These are phyloP conservation scores for Pristiophorus japonicus DNA, from an alignment of 2,113 vertebrate species.

Conservation along the genomic window DNA sequence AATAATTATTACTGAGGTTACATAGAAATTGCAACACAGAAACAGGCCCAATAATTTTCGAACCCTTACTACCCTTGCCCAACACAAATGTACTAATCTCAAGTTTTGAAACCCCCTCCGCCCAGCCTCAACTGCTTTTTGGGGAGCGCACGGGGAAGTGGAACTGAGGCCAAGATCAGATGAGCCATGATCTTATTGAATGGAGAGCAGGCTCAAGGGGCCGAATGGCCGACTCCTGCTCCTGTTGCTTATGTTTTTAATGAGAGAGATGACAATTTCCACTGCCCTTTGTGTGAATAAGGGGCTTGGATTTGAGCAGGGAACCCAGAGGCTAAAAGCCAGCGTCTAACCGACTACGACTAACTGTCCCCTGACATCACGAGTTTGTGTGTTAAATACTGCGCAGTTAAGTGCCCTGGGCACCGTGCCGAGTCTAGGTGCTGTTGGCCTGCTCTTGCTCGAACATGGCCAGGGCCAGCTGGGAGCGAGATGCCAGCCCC, in stretches of 20 bases:
- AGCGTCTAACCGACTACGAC: not conserved
- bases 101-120: too few relatives aligned
- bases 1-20: too few relatives aligned
- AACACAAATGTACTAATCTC: not conserved
- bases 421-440: constrained; percentile 58
- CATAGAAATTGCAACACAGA: too few relatives aligned
- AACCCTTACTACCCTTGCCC: not conserved
- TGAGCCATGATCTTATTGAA: too few relatives aligned
- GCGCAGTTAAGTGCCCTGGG: not conserved
- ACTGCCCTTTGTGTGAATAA: not conserved
- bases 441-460: constrained; percentile 95
- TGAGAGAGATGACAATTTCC: too few relatives aligned
- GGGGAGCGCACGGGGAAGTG: too few relatives aligned
- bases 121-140: not conserved
- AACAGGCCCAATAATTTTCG: too few relatives aligned
- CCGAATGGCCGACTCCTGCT: too few relatives aligned
- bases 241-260: too few relatives aligned
- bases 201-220: too few relatives aligned
- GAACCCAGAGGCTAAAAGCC: not conserved
- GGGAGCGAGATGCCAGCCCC: constrained; percentile 78
- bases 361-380: not conserved
- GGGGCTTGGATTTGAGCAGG: not conserved
- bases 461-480: constrained; percentile 84
- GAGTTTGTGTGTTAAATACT: not conserved
- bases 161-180: too few relatives aligned